These are phyloP conservation scores for Sylvietta virens DNA, from an alignment of 2,113 vertebrate genomes.

Conservation along the genomic window DNA sequence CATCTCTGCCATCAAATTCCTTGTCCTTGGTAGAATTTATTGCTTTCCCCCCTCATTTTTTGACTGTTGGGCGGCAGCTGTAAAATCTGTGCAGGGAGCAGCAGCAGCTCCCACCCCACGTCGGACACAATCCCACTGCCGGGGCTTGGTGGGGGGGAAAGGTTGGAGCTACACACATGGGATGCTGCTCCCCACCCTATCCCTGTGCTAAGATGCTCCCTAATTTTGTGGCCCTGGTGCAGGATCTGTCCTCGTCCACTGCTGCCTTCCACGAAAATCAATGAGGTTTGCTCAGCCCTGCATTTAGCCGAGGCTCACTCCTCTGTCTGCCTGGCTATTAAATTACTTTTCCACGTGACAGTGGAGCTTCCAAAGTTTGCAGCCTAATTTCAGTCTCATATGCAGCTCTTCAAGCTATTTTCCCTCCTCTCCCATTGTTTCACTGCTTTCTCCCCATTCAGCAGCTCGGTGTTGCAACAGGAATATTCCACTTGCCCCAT, in stretches of 20 bases:
- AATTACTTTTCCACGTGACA: background rate
- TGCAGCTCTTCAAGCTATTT: background rate
- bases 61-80: background rate
- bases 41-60: background rate
- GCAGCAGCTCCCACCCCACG: accelerated
- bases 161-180: background rate
- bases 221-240: background rate
- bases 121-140: accelerated
- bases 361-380: background rate
- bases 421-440: background rate
- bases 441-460: background rate
- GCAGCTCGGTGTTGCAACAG: background rate
- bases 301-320: background rate
- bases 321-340: background rate
- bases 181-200: background rate
- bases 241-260: background rate
- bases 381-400: background rate
- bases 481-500: background rate
- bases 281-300: background rate
- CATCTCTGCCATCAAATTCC: conserved; percentile 1
- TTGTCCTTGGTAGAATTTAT: background rate
- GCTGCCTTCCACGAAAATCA: background rate
- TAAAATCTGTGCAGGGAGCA: background rate
- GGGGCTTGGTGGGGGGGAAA: background rate
- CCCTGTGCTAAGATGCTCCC: background rate